Conservation (phyloP, 2,888 invertebrate genomes). For the Clusia tigrina region DNA sequence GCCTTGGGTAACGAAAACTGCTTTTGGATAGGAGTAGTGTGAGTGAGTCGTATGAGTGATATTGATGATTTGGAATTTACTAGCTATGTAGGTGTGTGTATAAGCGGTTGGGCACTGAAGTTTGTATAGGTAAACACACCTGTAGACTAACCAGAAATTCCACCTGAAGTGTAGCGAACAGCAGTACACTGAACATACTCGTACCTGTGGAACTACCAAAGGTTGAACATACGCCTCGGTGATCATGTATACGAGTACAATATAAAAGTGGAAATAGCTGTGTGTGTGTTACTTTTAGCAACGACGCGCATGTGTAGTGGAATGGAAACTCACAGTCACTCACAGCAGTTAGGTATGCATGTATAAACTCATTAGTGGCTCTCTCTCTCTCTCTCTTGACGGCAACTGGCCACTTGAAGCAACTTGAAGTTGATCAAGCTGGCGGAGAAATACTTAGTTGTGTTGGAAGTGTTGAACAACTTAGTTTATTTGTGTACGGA, state of each 20-base stretch:
- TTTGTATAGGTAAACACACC: constrained; percentile 7
- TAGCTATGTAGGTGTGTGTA: neutral
- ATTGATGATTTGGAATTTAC: neutral
- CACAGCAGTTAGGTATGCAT: neutral
- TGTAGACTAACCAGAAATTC: constrained; percentile 14
- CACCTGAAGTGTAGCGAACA: constrained; percentile 10
- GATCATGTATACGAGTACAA: too few relatives aligned
- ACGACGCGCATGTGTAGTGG: neutral
- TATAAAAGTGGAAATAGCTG: neutral
- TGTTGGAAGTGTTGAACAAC: constrained; percentile 34
- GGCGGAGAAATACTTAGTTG: too few relatives aligned
- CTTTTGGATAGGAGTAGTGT: neutral
- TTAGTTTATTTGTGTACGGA: constrained; percentile 30
- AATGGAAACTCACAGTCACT: neutral
- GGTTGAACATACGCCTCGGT: too few relatives aligned
- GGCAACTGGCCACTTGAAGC: neutral
- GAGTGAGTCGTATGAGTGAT: neutral
- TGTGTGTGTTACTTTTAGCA: neutral
- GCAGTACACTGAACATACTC: constrained; percentile 16
- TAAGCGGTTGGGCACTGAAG: neutral
- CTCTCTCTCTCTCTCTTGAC: neutral
- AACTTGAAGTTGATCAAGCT: too few relatives aligned
- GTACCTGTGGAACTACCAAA: neutral
- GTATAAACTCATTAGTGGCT: too few relatives aligned
- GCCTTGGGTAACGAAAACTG: neutral